Conservation (phyloP, 2,113 vertebrate species). For the Otocyon megalotis region DNA sequence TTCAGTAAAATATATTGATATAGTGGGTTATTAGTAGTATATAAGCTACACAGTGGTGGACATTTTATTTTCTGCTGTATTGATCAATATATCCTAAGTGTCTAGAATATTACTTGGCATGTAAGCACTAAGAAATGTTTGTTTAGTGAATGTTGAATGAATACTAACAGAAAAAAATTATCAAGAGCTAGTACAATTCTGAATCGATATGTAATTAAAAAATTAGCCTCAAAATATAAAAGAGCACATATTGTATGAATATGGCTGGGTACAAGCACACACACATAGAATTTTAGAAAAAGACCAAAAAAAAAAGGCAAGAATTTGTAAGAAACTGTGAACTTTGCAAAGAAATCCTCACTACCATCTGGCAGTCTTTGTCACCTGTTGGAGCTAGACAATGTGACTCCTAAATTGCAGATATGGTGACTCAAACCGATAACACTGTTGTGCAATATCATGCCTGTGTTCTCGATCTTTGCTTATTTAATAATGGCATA, state of each 20-base stretch:
- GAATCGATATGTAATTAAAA: background rate
- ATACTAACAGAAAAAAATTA: background rate
- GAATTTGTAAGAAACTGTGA: conserved; percentile 48
- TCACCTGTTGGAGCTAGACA: conserved; percentile 60
- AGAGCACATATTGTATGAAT: background rate
- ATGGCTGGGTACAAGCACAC: background rate
- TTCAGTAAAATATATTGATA: conserved; percentile 19
- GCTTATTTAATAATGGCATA: conserved; percentile 74
- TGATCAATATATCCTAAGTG: background rate
- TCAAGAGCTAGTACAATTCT: background rate
- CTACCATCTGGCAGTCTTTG: background rate
- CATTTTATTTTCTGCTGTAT: background rate
- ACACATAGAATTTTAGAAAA: background rate
- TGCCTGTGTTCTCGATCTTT: background rate
- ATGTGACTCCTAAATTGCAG: conserved; percentile 64
- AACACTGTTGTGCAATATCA: conserved; percentile 43
- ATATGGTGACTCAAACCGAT: conserved; percentile 48
- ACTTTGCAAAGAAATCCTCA: conserved; percentile 8
- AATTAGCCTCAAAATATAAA: background rate
- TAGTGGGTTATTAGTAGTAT: background rate
- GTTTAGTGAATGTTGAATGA: background rate
- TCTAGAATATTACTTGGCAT: background rate
- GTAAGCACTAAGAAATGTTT: background rate
- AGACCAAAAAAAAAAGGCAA: background rate
- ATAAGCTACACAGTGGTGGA: background rate